Percentiles rank a stretch among this genome's conserved stretches.
These are phyloP conservation scores for Otis tarda DNA, from an alignment of 2,113 vertebrate species.

Conservation along the genomic window DNA sequence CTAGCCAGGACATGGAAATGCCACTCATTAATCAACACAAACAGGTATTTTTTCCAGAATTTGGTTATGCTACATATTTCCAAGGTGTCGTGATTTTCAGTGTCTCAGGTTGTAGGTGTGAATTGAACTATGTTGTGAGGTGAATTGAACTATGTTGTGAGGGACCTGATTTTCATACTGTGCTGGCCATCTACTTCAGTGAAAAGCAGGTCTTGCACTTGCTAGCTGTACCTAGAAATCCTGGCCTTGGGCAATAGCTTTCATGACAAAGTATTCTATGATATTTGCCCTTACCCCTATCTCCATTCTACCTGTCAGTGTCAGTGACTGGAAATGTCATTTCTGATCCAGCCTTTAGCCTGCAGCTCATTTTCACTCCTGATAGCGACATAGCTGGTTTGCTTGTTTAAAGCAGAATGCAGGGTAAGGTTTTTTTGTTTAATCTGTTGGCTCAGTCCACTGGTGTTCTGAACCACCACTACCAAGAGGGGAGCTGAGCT, in stretches of 20 bases:
- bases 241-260: background rate
- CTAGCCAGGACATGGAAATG: constrained; percentile 94
- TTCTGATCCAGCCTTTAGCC: background rate
- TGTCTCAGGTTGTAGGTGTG: background rate
- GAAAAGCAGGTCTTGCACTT: background rate
- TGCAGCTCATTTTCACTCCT: background rate
- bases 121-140: background rate
- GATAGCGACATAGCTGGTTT: accelerated
- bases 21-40: constrained; percentile 91
- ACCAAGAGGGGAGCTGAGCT: background rate
- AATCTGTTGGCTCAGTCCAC: background rate
- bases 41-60: constrained; percentile 77
- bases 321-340: background rate
- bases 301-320: background rate
- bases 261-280: background rate
- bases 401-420: background rate
- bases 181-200: background rate
- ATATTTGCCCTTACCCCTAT: background rate
- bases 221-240: background rate
- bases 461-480: background rate
- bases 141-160: background rate
- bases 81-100: background rate
- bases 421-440: background rate
- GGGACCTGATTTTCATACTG: background rate
- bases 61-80: background rate